These are phyloP conservation scores for Oegoconia quadripuncta DNA, from an alignment of 2,888 invertebrate species.

Conservation along the genomic window DNA sequence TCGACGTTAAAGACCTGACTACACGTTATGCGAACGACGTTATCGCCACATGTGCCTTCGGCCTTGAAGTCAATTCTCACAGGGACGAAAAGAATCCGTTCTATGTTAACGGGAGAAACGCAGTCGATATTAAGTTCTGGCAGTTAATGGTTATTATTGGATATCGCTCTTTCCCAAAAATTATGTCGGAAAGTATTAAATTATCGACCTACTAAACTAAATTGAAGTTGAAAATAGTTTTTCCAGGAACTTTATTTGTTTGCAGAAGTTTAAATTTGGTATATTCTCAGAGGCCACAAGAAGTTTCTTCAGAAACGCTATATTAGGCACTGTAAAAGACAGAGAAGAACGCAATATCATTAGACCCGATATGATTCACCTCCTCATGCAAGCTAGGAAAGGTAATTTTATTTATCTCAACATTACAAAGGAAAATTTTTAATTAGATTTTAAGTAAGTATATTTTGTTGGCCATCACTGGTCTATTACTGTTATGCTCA, in stretches of 20 bases:
- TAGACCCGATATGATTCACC: conserved; percentile 75
- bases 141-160: conserved; percentile 25
- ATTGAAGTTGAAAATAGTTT: no score
- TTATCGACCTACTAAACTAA: no score
- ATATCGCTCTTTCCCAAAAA: conserved; percentile 18
- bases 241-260: conserved; percentile 4
- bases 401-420: conserved; percentile 29
- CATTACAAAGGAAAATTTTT: neutral
- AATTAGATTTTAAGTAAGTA: no score
- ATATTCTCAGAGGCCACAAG: conserved; percentile 29
- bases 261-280: conserved; percentile 31
- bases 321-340: conserved; percentile 54
- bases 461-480: no score
- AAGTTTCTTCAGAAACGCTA: conserved; percentile 48
- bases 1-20: conserved; percentile 60
- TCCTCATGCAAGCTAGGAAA: conserved; percentile 75
- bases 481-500: no score
- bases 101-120: conserved; percentile 65
- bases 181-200: conserved; percentile 27
- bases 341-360: conserved; percentile 51
- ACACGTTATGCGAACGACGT: conserved; percentile 67
- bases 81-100: conserved; percentile 70
- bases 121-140: conserved; percentile 35
- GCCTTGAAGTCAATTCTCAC: conserved; percentile 73
- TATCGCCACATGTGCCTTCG: conserved; percentile 70